These are phyloP conservation scores for Hydroisotoma schaefferi DNA, from an alignment of 2,888 invertebrate species.

Conservation along the genomic window DNA sequence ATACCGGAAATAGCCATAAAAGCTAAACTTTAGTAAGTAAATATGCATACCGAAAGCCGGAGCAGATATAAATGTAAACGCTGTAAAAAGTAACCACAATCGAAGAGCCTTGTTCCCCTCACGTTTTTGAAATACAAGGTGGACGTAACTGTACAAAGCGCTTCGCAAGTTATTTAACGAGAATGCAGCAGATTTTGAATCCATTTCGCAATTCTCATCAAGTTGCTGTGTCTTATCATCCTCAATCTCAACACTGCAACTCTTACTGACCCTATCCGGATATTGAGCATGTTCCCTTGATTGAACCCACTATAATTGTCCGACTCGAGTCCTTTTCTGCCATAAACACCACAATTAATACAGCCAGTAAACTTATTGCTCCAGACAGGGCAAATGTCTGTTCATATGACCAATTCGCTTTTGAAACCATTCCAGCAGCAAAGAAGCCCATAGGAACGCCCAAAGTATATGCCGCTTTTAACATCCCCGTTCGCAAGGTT, in stretches of 20 bases:
- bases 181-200: no score
- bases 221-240: no score
- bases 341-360: conserved; percentile 11
- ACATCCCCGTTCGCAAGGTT: conserved; percentile 62
- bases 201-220: no score
- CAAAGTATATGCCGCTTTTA: conserved; percentile 46
- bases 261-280: no score
- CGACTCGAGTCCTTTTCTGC: no score
- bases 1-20: neutral
- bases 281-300: no score
- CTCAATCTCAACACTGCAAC: no score
- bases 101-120: neutral
- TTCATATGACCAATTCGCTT: no score
- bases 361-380: neutral
- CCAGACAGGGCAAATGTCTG: neutral
- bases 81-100: neutral
- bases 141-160: no score
- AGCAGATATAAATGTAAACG: neutral
- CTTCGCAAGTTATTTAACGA: no score
- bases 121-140: neutral
- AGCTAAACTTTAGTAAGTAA: neutral
- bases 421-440: conserved; percentile 38
- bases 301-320: no score
- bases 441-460: conserved; percentile 40
- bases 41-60: no score